phyloP scores from a whole-genome alignment of 2,113 vertebrate genomes.

The Butorides virescens region DNA sequence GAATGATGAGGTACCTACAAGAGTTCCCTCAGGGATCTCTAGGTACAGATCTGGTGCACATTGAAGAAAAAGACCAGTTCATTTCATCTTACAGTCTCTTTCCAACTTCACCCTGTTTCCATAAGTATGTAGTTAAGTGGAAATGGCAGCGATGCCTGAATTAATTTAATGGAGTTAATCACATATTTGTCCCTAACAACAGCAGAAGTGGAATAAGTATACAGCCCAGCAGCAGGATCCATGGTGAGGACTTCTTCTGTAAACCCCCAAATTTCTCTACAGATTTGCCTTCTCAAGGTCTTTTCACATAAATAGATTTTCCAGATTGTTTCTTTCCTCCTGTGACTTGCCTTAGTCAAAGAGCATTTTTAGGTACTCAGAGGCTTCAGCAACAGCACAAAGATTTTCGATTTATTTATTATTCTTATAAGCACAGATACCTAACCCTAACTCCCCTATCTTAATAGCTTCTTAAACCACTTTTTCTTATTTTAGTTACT shows the following conservation, averaged over 20 bases:
- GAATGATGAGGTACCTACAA: background rate
- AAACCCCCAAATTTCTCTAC: background rate
- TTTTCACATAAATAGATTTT: background rate
- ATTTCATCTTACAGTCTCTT: background rate
- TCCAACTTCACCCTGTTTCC: background rate
- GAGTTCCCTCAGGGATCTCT: background rate
- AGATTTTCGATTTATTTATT: background rate
- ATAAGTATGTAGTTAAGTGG: background rate
- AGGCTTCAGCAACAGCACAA: background rate
- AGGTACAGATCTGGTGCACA: background rate
- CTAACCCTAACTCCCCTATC: background rate
- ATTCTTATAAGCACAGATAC: background rate
- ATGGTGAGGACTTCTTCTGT: background rate
- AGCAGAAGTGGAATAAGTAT: background rate
- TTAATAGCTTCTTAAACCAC: background rate
- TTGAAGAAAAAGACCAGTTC: background rate
- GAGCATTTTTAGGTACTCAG: background rate
- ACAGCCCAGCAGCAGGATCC: background rate
- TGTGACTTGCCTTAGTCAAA: background rate
- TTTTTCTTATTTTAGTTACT: background rate
- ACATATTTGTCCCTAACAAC: background rate
- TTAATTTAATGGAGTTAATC: background rate
- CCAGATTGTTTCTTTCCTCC: background rate
- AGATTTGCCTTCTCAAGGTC: background rate
- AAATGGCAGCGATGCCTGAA: background rate